Evolutionary conservation across 2,113 vertebrate genomes (phyloP), one percentile per base, ranked within the genome.

Genomic region (Oenanthe oenanthe): DNA sequence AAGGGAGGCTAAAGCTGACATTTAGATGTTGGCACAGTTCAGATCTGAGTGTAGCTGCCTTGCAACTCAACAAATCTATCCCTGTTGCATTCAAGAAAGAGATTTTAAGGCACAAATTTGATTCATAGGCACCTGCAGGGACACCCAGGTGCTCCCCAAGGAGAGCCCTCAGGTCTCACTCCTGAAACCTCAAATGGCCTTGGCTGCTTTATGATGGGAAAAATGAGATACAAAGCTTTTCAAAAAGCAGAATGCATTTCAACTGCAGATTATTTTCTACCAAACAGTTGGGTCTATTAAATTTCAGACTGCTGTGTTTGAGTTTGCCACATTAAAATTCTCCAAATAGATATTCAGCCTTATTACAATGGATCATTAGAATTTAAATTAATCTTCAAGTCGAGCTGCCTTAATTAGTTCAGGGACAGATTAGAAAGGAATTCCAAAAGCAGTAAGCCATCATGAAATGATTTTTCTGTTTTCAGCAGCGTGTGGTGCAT

Each of bases 401-500:
- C 75, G 53, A 72, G 62, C 62, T 85, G 57, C 66, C 62, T 90
- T 86, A 91, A 88, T 89, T 95, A 76, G 79, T 82, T 85, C 38
- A 77, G 73, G 17, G 68, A 65, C 34, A 74, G 50, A 72, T 74
- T 70, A 73, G 50, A 67, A 40, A 89, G 24, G 34, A 76, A 76
- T 92, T 84, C 26, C 34, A 87, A 84, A 89, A 86, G 60, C 34
- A 60, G 19, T 61, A 48, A 47, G 32, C 31, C 66, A 21, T 68
- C n/a, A 28, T 45, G 47, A 88, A 72, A 75, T 42, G 0, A 16
- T 58, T 63, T 79, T 70, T 72, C 48, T 53, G 53, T 66, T 92
- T 90, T 88, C 85, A 88, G 34, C 34, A 72, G 36, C 3, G 2
- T 45, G 12, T 68, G 13, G 31, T 89, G 63, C 20, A 40, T 38